Evolutionary conservation across 2,888 invertebrate genomes (phyloP).

Genomic region (Dorcus parallelipipedus): DNA sequence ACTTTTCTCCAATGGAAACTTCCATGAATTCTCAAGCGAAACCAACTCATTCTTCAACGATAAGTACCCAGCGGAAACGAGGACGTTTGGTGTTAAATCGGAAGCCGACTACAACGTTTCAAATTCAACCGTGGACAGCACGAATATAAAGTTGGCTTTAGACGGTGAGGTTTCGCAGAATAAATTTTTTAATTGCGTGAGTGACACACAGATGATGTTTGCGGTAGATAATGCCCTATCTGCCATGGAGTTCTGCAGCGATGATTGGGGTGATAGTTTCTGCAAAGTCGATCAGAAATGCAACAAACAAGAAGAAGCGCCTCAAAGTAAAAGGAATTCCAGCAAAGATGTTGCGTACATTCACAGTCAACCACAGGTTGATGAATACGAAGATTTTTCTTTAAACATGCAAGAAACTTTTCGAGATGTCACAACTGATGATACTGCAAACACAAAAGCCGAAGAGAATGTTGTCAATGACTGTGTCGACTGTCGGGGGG

Average conservation of each 20-base stretch:
- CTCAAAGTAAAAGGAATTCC: too few relatives aligned
- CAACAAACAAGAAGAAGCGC: too few relatives aligned
- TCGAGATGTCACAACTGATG: background rate
- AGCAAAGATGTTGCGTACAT: background rate
- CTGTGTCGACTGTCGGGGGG: background rate
- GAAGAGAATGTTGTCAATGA: background rate
- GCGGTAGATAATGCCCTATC: slow-evolving; percentile 16
- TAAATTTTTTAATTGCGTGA: slow-evolving; percentile 14
- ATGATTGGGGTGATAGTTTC: background rate
- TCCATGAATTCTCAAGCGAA: slow-evolving; percentile 5
- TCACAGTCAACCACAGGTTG: background rate
- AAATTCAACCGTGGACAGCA: background rate
- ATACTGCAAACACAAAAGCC: background rate
- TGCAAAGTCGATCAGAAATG: too few relatives aligned
- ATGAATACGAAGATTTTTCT: background rate
- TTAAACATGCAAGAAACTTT: background rate
- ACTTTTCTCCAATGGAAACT: slow-evolving; percentile 13
- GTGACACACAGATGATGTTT: slow-evolving; percentile 17
- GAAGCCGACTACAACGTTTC: background rate
- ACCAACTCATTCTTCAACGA: background rate
- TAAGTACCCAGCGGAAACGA: too few relatives aligned
- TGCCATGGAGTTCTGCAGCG: background rate
- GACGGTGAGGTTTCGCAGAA: background rate
- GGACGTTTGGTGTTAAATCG: background rate
- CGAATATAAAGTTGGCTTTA: too few relatives aligned